A percentile compares a stretch with the other conserved stretches of the same genome.
phyloP scores from a whole-genome alignment of 2,888 invertebrate genomes.

The Poecilobothrus nobilitatus region DNA sequence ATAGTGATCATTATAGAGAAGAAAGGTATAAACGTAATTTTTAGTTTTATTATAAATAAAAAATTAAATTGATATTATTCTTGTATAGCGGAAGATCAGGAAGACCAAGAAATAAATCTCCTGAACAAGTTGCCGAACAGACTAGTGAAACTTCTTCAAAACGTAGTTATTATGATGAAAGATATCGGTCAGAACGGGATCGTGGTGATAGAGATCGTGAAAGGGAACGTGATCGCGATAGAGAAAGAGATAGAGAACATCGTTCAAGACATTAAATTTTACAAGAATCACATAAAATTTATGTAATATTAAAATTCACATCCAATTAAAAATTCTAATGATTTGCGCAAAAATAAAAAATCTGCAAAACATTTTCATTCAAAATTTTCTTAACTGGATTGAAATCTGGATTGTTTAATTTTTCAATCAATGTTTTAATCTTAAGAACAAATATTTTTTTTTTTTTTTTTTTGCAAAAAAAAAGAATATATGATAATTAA shows the following conservation, averaged over 20 bases:
- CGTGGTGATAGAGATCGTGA: constrained; percentile 59
- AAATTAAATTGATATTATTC: neutral
- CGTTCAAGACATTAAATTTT: constrained; percentile 55
- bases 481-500: no score
- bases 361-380: neutral
- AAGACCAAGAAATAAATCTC: constrained; percentile 48
- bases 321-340: neutral
- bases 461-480: no score
- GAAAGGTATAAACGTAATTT: constrained; percentile 33
- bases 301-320: neutral
- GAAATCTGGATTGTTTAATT: neutral
- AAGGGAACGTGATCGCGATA: constrained; percentile 56
- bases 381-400: neutral
- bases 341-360: neutral
- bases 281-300: neutral
- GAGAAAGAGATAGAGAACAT: constrained; percentile 59
- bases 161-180: constrained; percentile 71
- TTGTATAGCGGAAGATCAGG: constrained; percentile 41
- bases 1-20: constrained; percentile 40
- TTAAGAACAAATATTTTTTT: neutral
- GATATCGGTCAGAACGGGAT: constrained; percentile 66
- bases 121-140: constrained; percentile 44
- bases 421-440: neutral
- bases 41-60: neutral
- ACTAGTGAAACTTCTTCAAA: constrained; percentile 40